phyloP scores from a whole-genome alignment of 2,888 invertebrate species.

The Diaprepes abbreviatus region DNA sequence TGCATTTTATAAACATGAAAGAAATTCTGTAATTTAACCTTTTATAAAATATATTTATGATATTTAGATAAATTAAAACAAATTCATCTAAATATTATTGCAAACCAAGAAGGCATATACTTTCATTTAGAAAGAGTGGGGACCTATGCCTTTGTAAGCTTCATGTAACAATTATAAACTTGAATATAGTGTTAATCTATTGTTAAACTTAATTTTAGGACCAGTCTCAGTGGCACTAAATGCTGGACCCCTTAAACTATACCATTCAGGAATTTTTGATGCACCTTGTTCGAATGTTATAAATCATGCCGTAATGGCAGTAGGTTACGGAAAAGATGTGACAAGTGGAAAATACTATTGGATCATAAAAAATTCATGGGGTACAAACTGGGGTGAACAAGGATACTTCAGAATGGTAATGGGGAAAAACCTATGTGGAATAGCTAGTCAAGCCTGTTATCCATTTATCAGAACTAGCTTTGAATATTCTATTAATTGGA shows the following conservation, averaged over 20 bases:
- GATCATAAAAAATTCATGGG: constrained; percentile 41
- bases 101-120: too few species aligned
- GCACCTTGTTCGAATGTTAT: neutral
- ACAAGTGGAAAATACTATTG: constrained; percentile 16
- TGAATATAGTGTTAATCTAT: too few species aligned
- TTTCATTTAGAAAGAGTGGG: too few species aligned
- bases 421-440: constrained; percentile 25
- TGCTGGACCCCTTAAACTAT: neutral
- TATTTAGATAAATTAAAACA: too few species aligned
- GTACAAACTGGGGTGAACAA: constrained; percentile 17
- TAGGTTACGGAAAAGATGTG: constrained; percentile 28
- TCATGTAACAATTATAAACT: too few species aligned
- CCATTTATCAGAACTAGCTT: neutral
- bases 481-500: too few species aligned
- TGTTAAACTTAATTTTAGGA: too few species aligned
- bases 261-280: neutral
- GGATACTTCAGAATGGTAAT: constrained; percentile 26
- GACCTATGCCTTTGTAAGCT: too few species aligned
- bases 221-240: neutral
- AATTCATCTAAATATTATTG: too few species aligned
- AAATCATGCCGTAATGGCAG: constrained; percentile 30
- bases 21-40: too few species aligned
- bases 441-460: constrained; percentile 31
- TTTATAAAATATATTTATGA: too few species aligned
- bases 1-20: too few species aligned